These are phyloP conservation scores for Eristalinus sepulchralis DNA, from an alignment of 2,888 invertebrate species.

Conservation along the genomic window DNA sequence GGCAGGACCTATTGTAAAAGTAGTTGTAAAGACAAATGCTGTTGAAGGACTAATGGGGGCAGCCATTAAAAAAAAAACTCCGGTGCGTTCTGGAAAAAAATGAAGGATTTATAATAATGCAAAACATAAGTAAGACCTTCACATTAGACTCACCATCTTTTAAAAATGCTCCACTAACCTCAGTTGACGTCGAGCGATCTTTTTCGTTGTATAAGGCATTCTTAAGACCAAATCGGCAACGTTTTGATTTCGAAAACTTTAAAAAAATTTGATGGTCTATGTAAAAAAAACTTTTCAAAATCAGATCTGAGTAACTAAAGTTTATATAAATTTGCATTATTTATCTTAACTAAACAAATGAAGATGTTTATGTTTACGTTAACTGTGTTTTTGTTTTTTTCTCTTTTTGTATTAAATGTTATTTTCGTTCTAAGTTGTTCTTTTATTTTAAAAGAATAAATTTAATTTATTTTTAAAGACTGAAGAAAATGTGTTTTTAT, in stretches of 20 bases:
- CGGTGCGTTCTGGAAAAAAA: background rate
- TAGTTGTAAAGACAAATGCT: constrained; percentile 5
- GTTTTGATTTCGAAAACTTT: constrained; percentile 16
- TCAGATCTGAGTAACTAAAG: background rate
- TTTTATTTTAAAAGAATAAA: too few species aligned
- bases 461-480: background rate
- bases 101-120: background rate
- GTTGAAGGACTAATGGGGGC: background rate
- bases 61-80: constrained; percentile 7
- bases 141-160: background rate
- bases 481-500: too few species aligned
- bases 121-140: constrained; percentile 9
- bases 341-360: background rate
- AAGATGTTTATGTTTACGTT: too few species aligned
- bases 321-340: constrained; percentile 20
- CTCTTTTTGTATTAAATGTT: too few species aligned
- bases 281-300: constrained; percentile 21
- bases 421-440: too few species aligned
- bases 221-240: constrained; percentile 14
- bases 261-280: constrained; percentile 14
- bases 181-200: too few species aligned
- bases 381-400: too few species aligned
- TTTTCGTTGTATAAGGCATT: too few species aligned
- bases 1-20: background rate
- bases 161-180: constrained; percentile 20